phyloP scores from a whole-genome alignment of 1,140 invertebrate species.

The Diorhabda carinulata region DNA sequence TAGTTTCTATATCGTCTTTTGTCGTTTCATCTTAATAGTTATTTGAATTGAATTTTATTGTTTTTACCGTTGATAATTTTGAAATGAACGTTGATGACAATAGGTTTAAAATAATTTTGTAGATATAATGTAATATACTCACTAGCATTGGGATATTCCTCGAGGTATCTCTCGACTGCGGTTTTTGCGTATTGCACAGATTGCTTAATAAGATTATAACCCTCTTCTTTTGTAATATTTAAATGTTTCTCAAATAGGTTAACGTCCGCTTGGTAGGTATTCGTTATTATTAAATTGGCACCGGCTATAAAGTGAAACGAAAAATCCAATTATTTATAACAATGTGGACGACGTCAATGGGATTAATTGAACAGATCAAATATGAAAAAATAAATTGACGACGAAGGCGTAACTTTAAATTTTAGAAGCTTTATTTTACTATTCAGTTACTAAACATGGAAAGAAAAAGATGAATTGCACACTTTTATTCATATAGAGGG shows the following conservation, averaged over 20 bases:
- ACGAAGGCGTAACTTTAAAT: too few relatives aligned
- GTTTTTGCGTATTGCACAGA: slow-evolving; percentile 65
- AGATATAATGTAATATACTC: slow-evolving; percentile 15
- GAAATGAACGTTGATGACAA: too few relatives aligned
- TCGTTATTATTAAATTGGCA: slow-evolving; percentile 78
- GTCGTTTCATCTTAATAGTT: neutral
- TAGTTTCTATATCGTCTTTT: too few relatives aligned
- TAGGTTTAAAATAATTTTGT: too few relatives aligned
- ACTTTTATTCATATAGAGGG: too few relatives aligned
- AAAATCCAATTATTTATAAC: neutral
- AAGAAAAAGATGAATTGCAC: too few relatives aligned
- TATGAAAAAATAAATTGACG: too few relatives aligned
- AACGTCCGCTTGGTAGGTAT: slow-evolving; percentile 85
- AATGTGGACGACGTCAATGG: too few relatives aligned
- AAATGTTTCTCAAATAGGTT: slow-evolving; percentile 71
- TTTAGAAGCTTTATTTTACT: too few relatives aligned
- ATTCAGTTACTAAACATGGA: too few relatives aligned
- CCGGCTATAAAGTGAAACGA: slow-evolving; percentile 59
- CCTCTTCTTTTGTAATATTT: slow-evolving; percentile 57
- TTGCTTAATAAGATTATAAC: slow-evolving; percentile 63
- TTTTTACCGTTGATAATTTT: neutral
- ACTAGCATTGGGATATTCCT: slow-evolving; percentile 49
- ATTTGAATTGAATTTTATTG: neutral
- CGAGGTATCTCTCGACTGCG: slow-evolving; percentile 56
- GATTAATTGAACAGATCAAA: too few relatives aligned